Base-by-base conservation (phyloP, 2,797 vertebrate species). In the Parauchenoglanis ngamensis region DNA sequence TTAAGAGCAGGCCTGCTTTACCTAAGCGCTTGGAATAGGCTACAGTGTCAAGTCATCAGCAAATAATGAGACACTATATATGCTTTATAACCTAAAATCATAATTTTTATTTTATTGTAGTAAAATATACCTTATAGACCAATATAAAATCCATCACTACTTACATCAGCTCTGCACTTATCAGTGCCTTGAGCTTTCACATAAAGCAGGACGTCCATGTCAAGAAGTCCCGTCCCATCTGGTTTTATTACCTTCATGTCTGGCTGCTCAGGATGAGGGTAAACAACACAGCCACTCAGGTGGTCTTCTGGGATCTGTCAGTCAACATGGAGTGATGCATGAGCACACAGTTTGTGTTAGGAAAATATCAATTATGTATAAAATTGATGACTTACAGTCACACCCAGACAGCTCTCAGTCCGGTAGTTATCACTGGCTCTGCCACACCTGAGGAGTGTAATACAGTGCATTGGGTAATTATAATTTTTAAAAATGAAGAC, bases 131-230 rank as follows among this genome's bases (percentile, higher is more conserved):
- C 13, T 54, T 54, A 19, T 23, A 8, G 25, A 28, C 12, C 23
- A 81, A n/a, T 63, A 65, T 49, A 65, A 28, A 19, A 49, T 1
- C 11, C 13, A 52, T 35, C 0, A 49, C 21, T 73, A n/a, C 85
- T 68, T 82, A 97, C 97, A 95, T 97, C 92, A 52, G 91, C 88
- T 86, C 93, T 93, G 67, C 96, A 97, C 92, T 96, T 97, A 88
- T 95, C 93, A 15, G 96, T 96, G 68, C 91, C 93, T 73, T 92
- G 90, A 5, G 95, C 82, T 7, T 92, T 94, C 15, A 97, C 92
- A 85, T 98, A 98, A 40, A 97, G 91, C 88, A 97, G 91, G 90
- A 97, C 97, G 91, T 97, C 96, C 0, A 95, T 88, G 57, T 96
- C 92, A 2, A 90, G 89, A 82, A 97, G 86, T 88, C 97, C 97